These are phyloP conservation scores for Tenthredo distinguenda DNA, from an alignment of 2,888 invertebrate species.

Conservation along the genomic window DNA sequence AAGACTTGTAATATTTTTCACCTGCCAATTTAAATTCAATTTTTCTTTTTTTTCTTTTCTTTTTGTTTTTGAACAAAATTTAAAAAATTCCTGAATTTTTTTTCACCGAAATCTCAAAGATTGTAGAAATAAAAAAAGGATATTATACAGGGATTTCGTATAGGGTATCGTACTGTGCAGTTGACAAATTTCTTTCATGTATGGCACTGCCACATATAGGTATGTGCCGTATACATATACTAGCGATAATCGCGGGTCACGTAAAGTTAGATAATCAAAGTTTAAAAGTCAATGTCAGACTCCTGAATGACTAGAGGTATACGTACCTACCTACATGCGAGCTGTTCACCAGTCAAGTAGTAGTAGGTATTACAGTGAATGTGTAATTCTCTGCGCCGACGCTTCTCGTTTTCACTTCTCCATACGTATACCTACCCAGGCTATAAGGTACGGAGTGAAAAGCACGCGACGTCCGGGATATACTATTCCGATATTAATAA, in stretches of 20 bases:
- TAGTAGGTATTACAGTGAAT: not conserved
- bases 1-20: not conserved
- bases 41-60: not conserved
- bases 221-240: not conserved
- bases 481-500: not conserved
- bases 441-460: not conserved
- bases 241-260: not conserved
- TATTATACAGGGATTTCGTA: too few relatives aligned
- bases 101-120: too few relatives aligned
- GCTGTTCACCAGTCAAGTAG: not conserved
- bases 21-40: not conserved
- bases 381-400: conserved; percentile 28
- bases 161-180: too few relatives aligned
- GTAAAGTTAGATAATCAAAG: conserved; percentile 12
- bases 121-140: too few relatives aligned
- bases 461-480: not conserved
- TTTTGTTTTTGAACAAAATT: not conserved
- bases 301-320: not conserved
- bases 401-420: not conserved
- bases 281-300: conserved; percentile 29
- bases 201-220: not conserved
- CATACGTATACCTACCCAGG: not conserved
- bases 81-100: too few relatives aligned
- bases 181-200: not conserved
- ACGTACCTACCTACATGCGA: not conserved